Evolutionary conservation across 1,140 invertebrate genomes (phyloP), one percentile per base, ranked within the genome.

Genomic region (Araneus ventricosus): DNA sequence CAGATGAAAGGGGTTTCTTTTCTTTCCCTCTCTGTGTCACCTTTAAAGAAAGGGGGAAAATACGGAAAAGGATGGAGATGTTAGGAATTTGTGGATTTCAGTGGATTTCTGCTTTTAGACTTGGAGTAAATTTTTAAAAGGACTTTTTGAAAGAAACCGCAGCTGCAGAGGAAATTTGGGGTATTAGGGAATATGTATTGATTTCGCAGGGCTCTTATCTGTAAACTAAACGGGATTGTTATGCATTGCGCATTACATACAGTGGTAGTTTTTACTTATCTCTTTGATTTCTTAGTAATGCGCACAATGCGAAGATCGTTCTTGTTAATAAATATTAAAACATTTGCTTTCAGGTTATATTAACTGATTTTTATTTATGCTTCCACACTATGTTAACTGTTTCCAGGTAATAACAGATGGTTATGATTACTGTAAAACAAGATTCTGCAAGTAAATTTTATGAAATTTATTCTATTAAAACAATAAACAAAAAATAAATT

Each of bases 1-100:
- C 75, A 90, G 88, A 90, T 80, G 57, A 88, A 84, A 84, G 39
- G 61, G 87, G 45, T 88, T 88, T 39, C n/a, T 88, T 70, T 39
- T 57, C 88, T 84, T 88, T 88, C 37, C 27, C 70, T 90, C n/a
- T 90, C 8, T 34, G 63, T 45, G 57, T 86, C 52, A 61, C 85
- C 27, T 63, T n/a, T 87, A 4, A 20, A 84, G 24, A 84, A 52
- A 52, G 22, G 20, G 82, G 82, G n/a, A 10, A 41, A 41, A 24
- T 45, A 52, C 24, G 41, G 80, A 84, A 34, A 27, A 4, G 82
- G 45, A 75, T 75, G 17, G 27, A n/a, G 63, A 27, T 67, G 63
- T n/a, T 67, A 67, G n/a, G n/a, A 63, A 63, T 63, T 63, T 63
- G 24, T n/a, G n/a, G 70, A 37, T 67, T 27, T 67, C 27, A 67